Conservation (phyloP, 2,888 invertebrate genomes). For the Caenorhabditis becei region DNA sequence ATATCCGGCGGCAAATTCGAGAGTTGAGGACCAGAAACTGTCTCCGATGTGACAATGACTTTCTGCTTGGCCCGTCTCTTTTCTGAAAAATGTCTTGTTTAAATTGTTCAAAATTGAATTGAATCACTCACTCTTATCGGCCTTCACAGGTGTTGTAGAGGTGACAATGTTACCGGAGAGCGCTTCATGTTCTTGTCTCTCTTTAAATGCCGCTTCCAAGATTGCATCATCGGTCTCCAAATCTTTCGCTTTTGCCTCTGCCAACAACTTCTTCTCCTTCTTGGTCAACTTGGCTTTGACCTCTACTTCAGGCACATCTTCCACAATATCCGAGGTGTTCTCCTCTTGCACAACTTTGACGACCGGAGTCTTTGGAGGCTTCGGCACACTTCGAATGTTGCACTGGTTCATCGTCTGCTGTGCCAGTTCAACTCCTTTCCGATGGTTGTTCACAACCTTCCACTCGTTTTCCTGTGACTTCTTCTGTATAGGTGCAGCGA, state of each 20-base stretch:
- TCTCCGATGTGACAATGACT: conserved; percentile 5
- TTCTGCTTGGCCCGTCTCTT: not conserved
- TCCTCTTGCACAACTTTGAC: not conserved
- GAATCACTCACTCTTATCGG: not conserved
- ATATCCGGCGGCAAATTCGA: conserved; percentile 3
- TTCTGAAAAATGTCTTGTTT: conserved; percentile 14
- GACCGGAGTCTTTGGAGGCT: not conserved
- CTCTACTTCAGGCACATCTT: not conserved
- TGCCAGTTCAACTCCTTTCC: not conserved
- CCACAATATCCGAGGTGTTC: not conserved
- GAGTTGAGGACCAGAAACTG: conserved; percentile 1
- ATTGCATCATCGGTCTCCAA: conserved; percentile 38
- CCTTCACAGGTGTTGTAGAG: too few species aligned
- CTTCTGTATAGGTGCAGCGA: too few species aligned
- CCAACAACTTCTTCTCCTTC: conserved; percentile 15
- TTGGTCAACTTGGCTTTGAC: conserved; percentile 14
- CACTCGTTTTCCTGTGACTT: not conserved
- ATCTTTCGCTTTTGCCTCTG: conserved; percentile 14
- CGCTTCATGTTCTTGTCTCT: not conserved
- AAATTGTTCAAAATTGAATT: not conserved
- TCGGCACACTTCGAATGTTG: not conserved
- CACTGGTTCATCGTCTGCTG: not conserved
- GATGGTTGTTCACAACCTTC: not conserved
- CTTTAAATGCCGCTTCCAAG: conserved; percentile 21
- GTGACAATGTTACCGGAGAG: too few species aligned